phyloP scores from a whole-genome alignment of 2,797 vertebrate species.

The Sebastes iracundus region DNA sequence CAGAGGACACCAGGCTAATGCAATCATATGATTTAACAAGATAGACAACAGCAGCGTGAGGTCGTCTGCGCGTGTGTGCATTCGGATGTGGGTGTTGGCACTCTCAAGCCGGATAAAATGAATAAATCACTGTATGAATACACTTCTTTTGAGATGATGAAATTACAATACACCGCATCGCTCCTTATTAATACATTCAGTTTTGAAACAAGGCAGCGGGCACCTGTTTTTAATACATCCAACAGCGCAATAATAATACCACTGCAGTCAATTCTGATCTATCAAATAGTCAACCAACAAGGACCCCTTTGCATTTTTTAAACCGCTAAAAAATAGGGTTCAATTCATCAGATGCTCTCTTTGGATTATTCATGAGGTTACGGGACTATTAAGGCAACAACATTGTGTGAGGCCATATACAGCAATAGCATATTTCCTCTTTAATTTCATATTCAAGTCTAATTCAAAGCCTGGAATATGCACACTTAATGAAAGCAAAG shows the following conservation, averaged over 20 bases:
- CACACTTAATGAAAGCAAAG: slow-evolving; percentile 17
- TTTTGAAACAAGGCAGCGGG: background rate
- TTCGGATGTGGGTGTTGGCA: background rate
- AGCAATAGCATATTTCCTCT: background rate
- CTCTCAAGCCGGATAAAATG: background rate
- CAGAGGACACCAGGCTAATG: slow-evolving; percentile 50
- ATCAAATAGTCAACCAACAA: slow-evolving; percentile 13
- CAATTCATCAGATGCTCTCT: slow-evolving; percentile 29
- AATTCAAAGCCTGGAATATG: background rate
- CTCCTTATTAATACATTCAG: background rate
- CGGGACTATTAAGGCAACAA: slow-evolving; percentile 23
- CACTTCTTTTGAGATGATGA: background rate
- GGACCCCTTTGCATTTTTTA: slow-evolving; percentile 45
- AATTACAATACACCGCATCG: background rate
- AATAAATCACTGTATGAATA: background rate
- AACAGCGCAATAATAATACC: background rate
- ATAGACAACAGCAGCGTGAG: slow-evolving; percentile 17
- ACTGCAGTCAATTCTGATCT: slow-evolving; percentile 23
- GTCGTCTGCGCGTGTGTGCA: background rate
- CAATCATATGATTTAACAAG: slow-evolving; percentile 53
- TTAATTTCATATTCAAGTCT: slow-evolving; percentile 25
- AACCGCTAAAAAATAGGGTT: slow-evolving; percentile 17
- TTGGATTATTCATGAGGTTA: slow-evolving; percentile 57
- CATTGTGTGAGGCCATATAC: background rate
- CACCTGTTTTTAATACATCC: slow-evolving; percentile 6